Percentiles rank a stretch among this genome's conserved stretches.
Conservation (phyloP, 2,797 vertebrate species). For the Sparus aurata region DNA sequence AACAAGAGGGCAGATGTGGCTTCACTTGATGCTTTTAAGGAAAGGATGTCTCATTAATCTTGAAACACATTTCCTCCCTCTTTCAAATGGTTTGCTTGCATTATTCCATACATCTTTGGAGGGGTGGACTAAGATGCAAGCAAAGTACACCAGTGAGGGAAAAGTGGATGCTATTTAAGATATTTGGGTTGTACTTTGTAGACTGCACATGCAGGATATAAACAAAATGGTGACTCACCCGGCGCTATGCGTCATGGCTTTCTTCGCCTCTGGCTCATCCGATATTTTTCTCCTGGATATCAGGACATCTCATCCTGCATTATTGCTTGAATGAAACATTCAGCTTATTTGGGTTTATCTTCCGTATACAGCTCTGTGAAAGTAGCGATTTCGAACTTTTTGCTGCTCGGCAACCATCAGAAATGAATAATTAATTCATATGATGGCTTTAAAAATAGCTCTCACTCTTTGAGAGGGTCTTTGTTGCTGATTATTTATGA, state of each 20-base stretch:
- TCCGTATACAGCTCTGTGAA: no score
- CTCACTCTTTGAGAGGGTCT: not conserved
- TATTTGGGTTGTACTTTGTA: no score
- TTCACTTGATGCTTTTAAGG: no score
- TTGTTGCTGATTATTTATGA: not conserved
- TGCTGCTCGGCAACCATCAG: conserved; percentile 1
- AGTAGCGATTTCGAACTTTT: not conserved
- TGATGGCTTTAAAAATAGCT: not conserved
- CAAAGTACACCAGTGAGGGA: no score
- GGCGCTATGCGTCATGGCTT: not conserved
- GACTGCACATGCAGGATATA: not conserved
- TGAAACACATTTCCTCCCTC: no score
- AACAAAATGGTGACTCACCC: not conserved
- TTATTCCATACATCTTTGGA: no score
- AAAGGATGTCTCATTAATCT: no score
- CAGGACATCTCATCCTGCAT: not conserved
- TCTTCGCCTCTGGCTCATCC: not conserved
- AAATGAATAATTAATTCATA: not conserved
- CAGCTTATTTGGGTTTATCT: not conserved
- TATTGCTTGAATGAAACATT: not conserved
- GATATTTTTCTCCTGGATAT: not conserved
- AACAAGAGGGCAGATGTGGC: no score
- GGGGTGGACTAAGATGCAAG: no score
- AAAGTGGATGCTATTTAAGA: no score
- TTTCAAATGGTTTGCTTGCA: no score